Evolutionary conservation across 2,888 invertebrate species (phyloP), one percentile per base, ranked within the genome.

Genomic region (Ptilodon capucinus): DNA sequence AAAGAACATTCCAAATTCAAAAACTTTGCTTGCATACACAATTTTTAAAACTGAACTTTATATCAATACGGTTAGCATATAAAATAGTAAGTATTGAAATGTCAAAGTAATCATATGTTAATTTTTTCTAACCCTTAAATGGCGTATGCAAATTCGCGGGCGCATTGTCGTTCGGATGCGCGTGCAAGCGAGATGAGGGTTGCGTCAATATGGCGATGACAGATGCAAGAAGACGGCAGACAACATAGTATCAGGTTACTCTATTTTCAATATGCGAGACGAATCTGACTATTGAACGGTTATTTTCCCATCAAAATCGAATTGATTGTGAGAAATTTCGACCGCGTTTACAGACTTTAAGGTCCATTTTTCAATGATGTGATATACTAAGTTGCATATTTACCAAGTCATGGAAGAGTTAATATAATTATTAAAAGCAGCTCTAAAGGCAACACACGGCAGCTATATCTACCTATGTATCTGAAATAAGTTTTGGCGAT

Each of bases 191-290:
- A 64, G 55, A 64, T 49, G 64, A 72, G 84, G 87, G 86, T 81
- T 72, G 73, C 72, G 64, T 84, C 84, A 84, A 83, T 83, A 81
- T 71, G 68, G 68, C 79, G 90, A 69, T 91, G 90, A 91, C 90
- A 91, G 90, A 89, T 91, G 90, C 74, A 62, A 60, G 71, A 71
- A 74, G 59, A 67, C 57, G 59, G 68, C 66, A 69, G 48, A 72
- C 63, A 81, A 84, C 77, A 84, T 67, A 65, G 70, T 81, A 73
- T 86, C 81, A 64, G 48, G 68, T 88, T 84, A 77, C 84, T 60
- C 23, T 18, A 48, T 30, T 50, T 64, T 63, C 51, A 50, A 65
- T 53, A 41, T 51, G 60, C 65, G 53, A 13, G 58, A 17, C 65
- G 60, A 65, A 65, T 62, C 38, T 1, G 32, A 18, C 35, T 54